These are phyloP conservation scores for Danio choprae DNA, from an alignment of 2,797 vertebrate genomes.

Conservation along the genomic window DNA sequence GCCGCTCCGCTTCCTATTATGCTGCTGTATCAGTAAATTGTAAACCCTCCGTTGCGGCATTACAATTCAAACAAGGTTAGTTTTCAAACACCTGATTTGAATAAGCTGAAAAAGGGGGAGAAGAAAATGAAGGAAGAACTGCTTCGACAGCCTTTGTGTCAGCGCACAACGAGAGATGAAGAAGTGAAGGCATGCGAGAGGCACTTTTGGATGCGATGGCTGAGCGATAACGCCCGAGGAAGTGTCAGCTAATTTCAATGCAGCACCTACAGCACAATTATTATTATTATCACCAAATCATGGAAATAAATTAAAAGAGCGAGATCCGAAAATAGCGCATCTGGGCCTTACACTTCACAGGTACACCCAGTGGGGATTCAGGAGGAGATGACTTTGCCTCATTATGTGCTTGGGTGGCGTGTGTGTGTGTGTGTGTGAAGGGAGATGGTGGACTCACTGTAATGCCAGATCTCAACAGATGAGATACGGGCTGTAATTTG, in stretches of 20 bases:
- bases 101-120: slow-evolving; percentile 70
- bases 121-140: slow-evolving; percentile 68
- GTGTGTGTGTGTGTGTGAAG: slow-evolving; percentile 55
- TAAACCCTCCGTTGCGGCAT: slow-evolving; percentile 77
- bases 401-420: slow-evolving; percentile 71
- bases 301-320: slow-evolving; percentile 85
- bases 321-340: slow-evolving; percentile 83
- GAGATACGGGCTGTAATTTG: slow-evolving; percentile 77
- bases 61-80: slow-evolving; percentile 87
- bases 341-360: slow-evolving; percentile 80
- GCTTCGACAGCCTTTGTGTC: slow-evolving; percentile 75
- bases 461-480: slow-evolving; percentile 67
- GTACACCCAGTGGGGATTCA: slow-evolving; percentile 75
- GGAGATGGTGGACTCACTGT: slow-evolving; percentile 77
- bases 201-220: slow-evolving; percentile 75
- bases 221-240: slow-evolving; percentile 78
- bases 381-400: slow-evolving; percentile 74
- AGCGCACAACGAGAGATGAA: slow-evolving; percentile 58
- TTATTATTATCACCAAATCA: slow-evolving; percentile 87
- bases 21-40: slow-evolving; percentile 81
- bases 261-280: slow-evolving; percentile 85
- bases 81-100: slow-evolving; percentile 87
- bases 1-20: slow-evolving; percentile 67
- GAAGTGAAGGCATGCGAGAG: slow-evolving; percentile 52
- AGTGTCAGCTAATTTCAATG: slow-evolving; percentile 87